A percentile compares a stretch with the other conserved stretches of the same genome.
Conservation (phyloP, 35 echinoderm and acorn worm species). For the Stichopus chloronotus region DNA sequence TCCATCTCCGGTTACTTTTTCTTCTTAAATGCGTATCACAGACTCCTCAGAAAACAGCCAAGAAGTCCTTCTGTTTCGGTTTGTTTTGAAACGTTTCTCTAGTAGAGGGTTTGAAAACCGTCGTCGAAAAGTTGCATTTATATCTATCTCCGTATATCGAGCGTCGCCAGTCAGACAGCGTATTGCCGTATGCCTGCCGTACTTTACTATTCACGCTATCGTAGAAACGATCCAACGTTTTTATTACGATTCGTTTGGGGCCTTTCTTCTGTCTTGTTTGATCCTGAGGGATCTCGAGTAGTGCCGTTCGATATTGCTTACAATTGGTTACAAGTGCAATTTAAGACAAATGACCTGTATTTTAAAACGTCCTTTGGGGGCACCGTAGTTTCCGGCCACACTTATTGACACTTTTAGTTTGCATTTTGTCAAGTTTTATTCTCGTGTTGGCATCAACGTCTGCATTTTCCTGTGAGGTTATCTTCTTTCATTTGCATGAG, state of each 20-base stretch:
- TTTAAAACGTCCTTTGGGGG: not conserved
- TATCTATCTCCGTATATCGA: not conserved
- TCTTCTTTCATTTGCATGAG: not conserved
- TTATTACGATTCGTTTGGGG: not conserved
- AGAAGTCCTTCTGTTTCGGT: too few species aligned
- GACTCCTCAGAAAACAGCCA: too few species aligned
- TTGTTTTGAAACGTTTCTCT: not conserved
- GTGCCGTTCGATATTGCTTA: not conserved
- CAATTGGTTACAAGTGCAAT: not conserved
- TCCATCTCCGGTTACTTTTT: too few species aligned
- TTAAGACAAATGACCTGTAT: not conserved
- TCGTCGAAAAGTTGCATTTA: not conserved
- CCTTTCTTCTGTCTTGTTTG: not conserved
- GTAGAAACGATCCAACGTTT: not conserved
- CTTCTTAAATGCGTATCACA: too few species aligned
- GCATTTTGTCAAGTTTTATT: not conserved
- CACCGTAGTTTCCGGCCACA: not conserved
- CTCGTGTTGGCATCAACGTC: not conserved
- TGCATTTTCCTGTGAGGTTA: not conserved
- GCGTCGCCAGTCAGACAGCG: too few species aligned
- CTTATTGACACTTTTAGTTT: not conserved
- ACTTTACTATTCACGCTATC: too few species aligned
- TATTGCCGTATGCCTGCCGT: not conserved
- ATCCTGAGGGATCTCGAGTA: not conserved
- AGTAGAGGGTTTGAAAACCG: not conserved